phyloP scores from a whole-genome alignment of 1,140 invertebrate genomes.

The Pseudomyrmex pallidus region DNA sequence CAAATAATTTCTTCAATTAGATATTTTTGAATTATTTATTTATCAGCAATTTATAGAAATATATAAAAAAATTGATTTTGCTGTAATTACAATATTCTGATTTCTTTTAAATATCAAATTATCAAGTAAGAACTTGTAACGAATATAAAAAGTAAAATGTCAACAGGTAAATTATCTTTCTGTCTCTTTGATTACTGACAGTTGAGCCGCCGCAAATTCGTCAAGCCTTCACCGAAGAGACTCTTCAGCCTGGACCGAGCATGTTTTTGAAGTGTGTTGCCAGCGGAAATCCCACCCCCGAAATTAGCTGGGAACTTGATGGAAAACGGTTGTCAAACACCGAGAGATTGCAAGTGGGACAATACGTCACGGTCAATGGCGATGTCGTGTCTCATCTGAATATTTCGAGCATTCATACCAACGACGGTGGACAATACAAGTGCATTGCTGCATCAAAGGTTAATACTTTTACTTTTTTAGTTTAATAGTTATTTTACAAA shows the following conservation, averaged over 20 bases:
- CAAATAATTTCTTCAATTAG: background rate
- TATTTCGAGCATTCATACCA: conserved; percentile 95
- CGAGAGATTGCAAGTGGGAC: conserved; percentile 92
- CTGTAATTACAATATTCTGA: background rate
- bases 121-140: conserved; percentile 10
- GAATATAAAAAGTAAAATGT: conserved; percentile 8
- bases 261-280: conserved; percentile 93
- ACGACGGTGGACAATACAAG: conserved; percentile 96
- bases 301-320: conserved; percentile 97
- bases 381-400: conserved; percentile 98
- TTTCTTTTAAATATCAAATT: background rate
- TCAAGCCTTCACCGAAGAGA: conserved; percentile 94
- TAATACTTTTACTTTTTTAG: background rate
- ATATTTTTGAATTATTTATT: too few relatives aligned
- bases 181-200: conserved; percentile 79
- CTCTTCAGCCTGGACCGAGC: conserved; percentile 93
- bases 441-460: conserved; percentile 96
- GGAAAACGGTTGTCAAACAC: conserved; percentile 93
- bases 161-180: conserved; percentile 6
- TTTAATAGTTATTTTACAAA: background rate
- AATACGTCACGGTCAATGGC: conserved; percentile 94
- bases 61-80: too few relatives aligned
- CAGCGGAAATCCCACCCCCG: conserved; percentile 96
- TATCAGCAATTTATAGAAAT: background rate
- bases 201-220: conserved; percentile 95